Evolutionary conservation across 2,797 vertebrate species (phyloP).

Genomic region (Poeciliopsis turneri): DNA sequence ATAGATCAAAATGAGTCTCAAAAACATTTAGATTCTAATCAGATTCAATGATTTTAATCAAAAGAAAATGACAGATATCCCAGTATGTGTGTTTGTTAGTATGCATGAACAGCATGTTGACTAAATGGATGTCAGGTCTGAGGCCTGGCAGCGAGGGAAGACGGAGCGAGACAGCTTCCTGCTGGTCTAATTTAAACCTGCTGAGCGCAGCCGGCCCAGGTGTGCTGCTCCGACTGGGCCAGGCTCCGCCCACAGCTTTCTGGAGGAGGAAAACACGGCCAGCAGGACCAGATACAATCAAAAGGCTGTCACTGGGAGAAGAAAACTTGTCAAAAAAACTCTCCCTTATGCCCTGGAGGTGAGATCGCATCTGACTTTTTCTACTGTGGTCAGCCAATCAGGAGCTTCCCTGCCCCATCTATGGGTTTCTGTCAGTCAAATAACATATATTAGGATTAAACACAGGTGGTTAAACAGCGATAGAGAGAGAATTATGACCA

Average conservation of each 20-base stretch:
- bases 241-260: not conserved
- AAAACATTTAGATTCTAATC: not conserved
- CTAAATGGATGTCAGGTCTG: not conserved
- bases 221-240: not conserved
- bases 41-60: not conserved
- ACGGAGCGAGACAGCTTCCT: not conserved
- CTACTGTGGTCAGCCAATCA: not conserved
- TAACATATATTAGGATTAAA: not conserved
- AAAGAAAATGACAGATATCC: not conserved
- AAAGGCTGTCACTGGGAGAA: not conserved
- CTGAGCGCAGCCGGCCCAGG: constrained; percentile 11
- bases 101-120: not conserved
- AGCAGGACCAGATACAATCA: not conserved
- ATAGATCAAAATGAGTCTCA: not conserved
- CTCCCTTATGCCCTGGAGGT: not conserved
- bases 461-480: not conserved
- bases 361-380: not conserved
- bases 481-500: not conserved
- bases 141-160: not conserved
- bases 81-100: not conserved
- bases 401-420: not conserved
- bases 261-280: not conserved
- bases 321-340: not conserved
- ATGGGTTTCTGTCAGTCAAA: not conserved
- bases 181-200: constrained; percentile 7